Evolutionary conservation across 1,140 invertebrate genomes (phyloP), one percentile per base, ranked within the genome.

Genomic region (Drosophila equinoxialis): DNA sequence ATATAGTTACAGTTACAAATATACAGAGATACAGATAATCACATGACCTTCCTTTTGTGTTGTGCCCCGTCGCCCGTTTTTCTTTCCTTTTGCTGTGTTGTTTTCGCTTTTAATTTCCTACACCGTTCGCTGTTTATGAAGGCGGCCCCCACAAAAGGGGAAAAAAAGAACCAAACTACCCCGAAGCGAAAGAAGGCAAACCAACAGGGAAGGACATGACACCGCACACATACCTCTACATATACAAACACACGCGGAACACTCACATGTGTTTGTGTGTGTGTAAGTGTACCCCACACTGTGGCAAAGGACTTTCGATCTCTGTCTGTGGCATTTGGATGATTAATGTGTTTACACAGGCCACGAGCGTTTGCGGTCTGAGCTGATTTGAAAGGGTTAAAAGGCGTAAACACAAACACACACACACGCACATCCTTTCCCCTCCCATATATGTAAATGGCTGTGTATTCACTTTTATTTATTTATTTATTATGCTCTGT

Each of bases 271-370:
- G 37, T 5, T 0, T 23, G 20, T 23, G 45, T 51, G 45, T 51
- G 45, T 48, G 17, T 48, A 14, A 20, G 45, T 39, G 37, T 51
- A 30, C 30, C 30, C 30, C 30, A 30, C 30, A 30, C 30, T 30
- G 45, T 51, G 45, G 60, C 17, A 20, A 62, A 45, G 60, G 37
- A 87, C 83, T 87, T 87, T 87, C 83, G 83, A 87, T 87, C 84
- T 87, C 84, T 87, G 83, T 87, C 84, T 87, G 83, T 87, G 83
- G 83, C 83, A 87, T 81, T 87, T 83, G 80, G 81, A 87, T 87
- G 83, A 87, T 87, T 87, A 87, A 87, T 87, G 83, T 87, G 84
- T 87, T 87, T 87, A 89, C 83, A 87, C 80, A 83, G 74, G 76
- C 83, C 85, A 79, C 83, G 83, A 89, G 79, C 83, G 57, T 70